Conservation (phyloP, 2,113 vertebrate genomes). For the Tetraodon nigroviridis region DNA sequence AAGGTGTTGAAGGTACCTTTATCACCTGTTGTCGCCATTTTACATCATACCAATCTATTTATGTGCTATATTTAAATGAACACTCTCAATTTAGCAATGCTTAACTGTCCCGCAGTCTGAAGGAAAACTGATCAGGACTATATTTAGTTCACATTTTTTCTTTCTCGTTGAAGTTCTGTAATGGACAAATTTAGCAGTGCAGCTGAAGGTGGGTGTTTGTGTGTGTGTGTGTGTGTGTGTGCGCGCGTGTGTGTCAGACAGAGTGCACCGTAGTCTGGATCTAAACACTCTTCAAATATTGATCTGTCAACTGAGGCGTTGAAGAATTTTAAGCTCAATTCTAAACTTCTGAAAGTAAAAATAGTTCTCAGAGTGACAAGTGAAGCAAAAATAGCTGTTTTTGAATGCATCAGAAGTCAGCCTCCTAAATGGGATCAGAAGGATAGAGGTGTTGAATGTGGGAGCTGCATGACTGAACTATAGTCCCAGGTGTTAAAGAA, state of each 20-base stretch:
- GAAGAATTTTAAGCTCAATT: not conserved
- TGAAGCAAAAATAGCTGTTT: constrained; percentile 2
- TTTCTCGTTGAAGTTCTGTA: not conserved
- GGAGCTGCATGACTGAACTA: not conserved
- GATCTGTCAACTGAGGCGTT: no score
- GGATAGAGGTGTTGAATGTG: no score
- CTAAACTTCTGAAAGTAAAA: not conserved
- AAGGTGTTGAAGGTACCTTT: no score
- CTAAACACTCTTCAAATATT: not conserved
- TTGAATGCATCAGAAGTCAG: not conserved
- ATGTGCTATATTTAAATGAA: no score
- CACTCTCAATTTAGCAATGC: no score
- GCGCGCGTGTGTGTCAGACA: not conserved
- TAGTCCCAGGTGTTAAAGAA: constrained; percentile 9
- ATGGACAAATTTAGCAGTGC: not conserved
- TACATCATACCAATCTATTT: no score
- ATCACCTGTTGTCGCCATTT: no score
- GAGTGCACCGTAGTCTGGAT: not conserved
- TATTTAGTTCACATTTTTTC: not conserved
- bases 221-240: not conserved
- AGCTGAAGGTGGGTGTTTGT: not conserved
- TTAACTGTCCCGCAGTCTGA: not conserved
- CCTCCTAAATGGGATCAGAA: no score
- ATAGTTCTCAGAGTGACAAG: constrained; percentile 7
- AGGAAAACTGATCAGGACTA: not conserved